phyloP scores from a whole-genome alignment of 2,888 invertebrate genomes.

The Andricus quercusramuli region DNA sequence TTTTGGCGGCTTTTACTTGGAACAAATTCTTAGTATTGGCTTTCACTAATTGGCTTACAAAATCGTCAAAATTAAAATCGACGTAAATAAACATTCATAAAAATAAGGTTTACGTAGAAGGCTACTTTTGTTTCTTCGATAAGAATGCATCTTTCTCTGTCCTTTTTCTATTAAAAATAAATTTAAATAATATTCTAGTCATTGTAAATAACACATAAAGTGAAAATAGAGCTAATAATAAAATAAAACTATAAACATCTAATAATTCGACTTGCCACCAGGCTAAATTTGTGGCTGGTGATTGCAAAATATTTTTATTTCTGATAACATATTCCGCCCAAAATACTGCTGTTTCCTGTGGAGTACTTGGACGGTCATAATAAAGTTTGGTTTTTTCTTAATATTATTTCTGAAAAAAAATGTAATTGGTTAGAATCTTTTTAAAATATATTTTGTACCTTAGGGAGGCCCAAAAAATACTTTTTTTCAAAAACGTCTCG shows the following conservation, averaged over 20 bases:
- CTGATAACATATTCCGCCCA: constrained; percentile 67
- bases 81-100: not conserved
- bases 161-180: not conserved
- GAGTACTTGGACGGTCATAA: constrained; percentile 60
- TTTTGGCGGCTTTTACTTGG: no score
- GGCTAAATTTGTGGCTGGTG: constrained; percentile 54
- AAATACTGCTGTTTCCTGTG: constrained; percentile 59
- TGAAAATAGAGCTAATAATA: not conserved
- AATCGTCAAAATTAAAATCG: no score
- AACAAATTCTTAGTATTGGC: no score
- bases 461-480: no score
- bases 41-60: no score
- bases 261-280: constrained; percentile 67
- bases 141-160: not conserved
- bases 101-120: rapidly evolving
- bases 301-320: constrained; percentile 54
- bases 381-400: constrained; percentile 50
- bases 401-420: constrained; percentile 45
- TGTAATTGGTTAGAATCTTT: not conserved
- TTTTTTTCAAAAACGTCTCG: no score
- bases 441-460: no score
- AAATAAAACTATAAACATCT: constrained; percentile 60
- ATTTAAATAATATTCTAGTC: constrained; percentile 2
- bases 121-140: constrained; percentile 4
- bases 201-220: not conserved